These are phyloP conservation scores for Halcyon badia DNA, from an alignment of 2,797 vertebrate genomes.

Conservation along the genomic window DNA sequence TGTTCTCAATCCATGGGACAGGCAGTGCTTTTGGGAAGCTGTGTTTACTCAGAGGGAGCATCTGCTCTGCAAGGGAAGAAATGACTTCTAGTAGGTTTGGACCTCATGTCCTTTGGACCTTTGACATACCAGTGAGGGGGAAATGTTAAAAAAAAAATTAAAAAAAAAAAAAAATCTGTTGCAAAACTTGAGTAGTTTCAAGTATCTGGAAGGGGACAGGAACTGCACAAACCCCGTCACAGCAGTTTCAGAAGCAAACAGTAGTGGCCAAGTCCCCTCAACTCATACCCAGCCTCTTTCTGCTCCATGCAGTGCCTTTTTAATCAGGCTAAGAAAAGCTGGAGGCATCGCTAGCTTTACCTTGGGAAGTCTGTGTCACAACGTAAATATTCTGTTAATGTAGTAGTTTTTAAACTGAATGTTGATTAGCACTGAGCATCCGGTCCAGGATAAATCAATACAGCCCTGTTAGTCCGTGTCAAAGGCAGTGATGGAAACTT, in stretches of 20 bases:
- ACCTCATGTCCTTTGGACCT: neutral
- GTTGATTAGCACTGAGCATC: neutral
- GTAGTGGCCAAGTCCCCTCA: rapidly evolving
- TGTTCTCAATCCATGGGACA: rapidly evolving
- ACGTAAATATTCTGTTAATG: neutral
- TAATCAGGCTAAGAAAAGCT: neutral
- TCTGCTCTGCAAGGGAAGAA: neutral
- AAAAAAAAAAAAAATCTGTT: neutral
- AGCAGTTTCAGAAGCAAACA: neutral
- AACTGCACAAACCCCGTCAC: neutral
- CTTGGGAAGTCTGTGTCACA: neutral
- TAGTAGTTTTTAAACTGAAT: neutral
- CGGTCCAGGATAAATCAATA: neutral
- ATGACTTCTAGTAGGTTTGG: neutral
- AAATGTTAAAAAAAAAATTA: neutral
- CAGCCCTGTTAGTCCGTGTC: neutral
- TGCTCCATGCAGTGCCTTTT: rapidly evolving
- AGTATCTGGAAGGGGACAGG: neutral
- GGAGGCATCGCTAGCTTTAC: neutral
- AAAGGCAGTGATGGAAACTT: neutral
- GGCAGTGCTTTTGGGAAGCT: neutral
- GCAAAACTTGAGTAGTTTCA: neutral
- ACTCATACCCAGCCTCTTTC: rapidly evolving
- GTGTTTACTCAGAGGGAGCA: neutral
- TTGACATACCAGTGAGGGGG: neutral